Evolutionary conservation across 1,140 invertebrate genomes (phyloP).

Genomic region (Diachasma alloeum): DNA sequence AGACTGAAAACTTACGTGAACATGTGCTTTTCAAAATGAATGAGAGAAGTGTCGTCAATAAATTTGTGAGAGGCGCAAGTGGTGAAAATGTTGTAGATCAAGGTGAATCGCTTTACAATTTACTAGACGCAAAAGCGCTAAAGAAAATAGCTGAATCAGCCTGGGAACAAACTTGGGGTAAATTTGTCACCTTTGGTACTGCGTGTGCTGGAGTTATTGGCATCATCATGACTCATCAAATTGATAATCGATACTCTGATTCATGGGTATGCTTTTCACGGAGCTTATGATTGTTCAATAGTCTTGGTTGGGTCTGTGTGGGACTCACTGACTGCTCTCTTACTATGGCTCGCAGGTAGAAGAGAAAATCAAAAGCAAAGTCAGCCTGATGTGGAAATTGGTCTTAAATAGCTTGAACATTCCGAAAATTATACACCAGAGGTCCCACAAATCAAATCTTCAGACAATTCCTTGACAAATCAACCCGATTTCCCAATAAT

Average conservation of each 20-base stretch:
- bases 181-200: too few relatives aligned
- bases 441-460: too few relatives aligned
- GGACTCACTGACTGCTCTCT: too few relatives aligned
- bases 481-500: too few relatives aligned
- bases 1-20: neutral
- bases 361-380: too few relatives aligned
- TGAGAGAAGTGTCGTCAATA: neutral
- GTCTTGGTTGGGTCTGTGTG: neutral
- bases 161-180: conserved; percentile 31
- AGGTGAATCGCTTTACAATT: neutral
- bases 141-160: conserved; percentile 18
- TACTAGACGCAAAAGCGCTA: neutral
- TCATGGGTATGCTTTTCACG: conserved; percentile 29
- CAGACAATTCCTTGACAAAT: neutral
- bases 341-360: too few relatives aligned
- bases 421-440: too few relatives aligned
- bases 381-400: too few relatives aligned
- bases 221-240: conserved; percentile 19
- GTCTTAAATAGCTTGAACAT: too few relatives aligned
- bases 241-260: conserved; percentile 13
- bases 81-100: neutral
- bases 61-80: neutral
- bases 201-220: conserved; percentile 11
- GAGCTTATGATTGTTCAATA: conserved; percentile 22
- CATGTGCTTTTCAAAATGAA: neutral